Base-by-base conservation (phyloP, 2,888 invertebrate species). In the Gymnocheta viridis region DNA sequence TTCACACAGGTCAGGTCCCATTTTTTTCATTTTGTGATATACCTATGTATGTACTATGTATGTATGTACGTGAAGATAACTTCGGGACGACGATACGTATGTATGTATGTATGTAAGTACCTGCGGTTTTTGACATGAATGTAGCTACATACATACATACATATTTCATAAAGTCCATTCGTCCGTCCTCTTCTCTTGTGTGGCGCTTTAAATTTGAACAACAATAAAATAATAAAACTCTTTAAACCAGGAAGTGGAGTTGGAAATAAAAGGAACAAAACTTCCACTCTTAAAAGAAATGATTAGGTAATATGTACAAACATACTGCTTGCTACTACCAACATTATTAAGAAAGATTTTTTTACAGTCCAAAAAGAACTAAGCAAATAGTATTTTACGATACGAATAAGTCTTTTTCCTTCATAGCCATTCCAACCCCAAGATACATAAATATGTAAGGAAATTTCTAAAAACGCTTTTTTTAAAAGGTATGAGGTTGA, bases 201-300 rank as follows among this genome's bases (percentile, higher is more conserved):
- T 29, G 47, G 64, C 44, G 64, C 64, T 44, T 64, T 64, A 49
- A 29, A 66, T 22, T 66, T 29, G 5, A 64, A 44, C n/a, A 32
- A 22, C 17, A 66, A 29, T 10, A 66, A 49, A 49, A 9, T 51
- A 32, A 66, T 7, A 32, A 22, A 66, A 44, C 17, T 24, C 14
- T 27, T 44, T 17, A 9, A 64, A 64, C 17, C 62, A 44, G 44
- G 14, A 41, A 27, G 47, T 32, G 47, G 47, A 49, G 47, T 22
- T 49, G 29, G 44, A 10, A 10, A 27, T 6, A 9, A 49, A 24
- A 32, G 35, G 7, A n/a, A 47, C 27, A 66, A 35, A 22, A 38
- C 24, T 24, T 38, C n/a, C 22, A 38, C 14, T 51, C 24, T 29
- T 29, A 29, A 66, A 54, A 38, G n/a, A 47, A 38, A 51, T 38